A percentile compares a stretch with the other conserved stretches of the same genome.
Evolutionary conservation across 2,113 vertebrate species (phyloP).

Genomic region (Ailurus styani): DNA sequence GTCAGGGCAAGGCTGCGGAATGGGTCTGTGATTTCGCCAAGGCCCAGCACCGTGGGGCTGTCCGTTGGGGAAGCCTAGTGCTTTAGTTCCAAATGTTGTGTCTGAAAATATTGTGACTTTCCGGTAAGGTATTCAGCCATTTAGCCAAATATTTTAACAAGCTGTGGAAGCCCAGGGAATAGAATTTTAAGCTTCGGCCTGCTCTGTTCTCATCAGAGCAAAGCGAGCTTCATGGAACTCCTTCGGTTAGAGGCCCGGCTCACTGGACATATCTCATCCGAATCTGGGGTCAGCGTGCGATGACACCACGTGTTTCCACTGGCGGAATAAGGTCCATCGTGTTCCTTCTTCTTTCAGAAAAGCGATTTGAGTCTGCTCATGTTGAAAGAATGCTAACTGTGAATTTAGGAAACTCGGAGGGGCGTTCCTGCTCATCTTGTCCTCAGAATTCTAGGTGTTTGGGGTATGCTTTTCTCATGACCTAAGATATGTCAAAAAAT

Average conservation of each 20-base stretch:
- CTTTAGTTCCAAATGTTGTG: neutral
- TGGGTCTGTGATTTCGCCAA: neutral
- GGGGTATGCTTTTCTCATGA: neutral
- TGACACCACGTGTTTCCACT: neutral
- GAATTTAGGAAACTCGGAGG: neutral
- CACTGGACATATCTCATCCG: neutral
- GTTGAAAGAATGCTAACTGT: neutral
- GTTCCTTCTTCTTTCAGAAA: constrained; percentile 16
- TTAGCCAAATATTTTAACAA: constrained; percentile 39
- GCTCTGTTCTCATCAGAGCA: neutral
- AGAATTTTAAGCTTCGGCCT: neutral
- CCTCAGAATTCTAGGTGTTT: neutral
- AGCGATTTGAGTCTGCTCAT: neutral
- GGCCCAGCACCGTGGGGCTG: neutral
- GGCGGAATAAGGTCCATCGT: constrained; percentile 4
- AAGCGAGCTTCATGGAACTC: neutral
- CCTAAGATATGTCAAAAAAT: neutral
- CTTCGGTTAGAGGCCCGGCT: neutral
- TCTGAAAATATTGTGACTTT: constrained; percentile 28
- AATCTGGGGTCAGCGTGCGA: neutral
- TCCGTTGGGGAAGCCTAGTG: neutral
- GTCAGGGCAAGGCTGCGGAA: neutral
- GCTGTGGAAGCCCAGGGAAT: neutral
- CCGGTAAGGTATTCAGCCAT: neutral
- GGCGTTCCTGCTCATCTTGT: neutral